Evolutionary conservation across 2,797 vertebrate species (phyloP), one percentile per base, ranked within the genome.

Genomic region (Hemibagrus guttatus): DNA sequence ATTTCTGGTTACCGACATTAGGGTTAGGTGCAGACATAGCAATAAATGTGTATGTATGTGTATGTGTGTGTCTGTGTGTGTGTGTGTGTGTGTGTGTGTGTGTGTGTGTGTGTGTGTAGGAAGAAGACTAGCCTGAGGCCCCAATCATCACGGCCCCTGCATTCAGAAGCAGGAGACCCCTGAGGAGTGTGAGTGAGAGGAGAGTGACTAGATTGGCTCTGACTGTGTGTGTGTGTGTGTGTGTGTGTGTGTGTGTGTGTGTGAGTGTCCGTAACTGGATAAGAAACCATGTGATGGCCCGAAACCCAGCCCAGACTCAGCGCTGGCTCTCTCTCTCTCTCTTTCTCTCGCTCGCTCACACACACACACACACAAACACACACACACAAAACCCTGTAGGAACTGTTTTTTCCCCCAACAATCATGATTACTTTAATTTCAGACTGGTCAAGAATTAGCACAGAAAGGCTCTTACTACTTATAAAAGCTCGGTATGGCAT

Each of bases 141-240:
- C 94, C 92, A 94, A 95, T 95, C 94, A 95, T 95, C 93, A 94
- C 90, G 90, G 94, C 94, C 94, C 92, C 91, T 95, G 95, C 93
- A 89, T 94, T 95, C 91, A 93, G 93, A 93, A 91, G 91, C 93
- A 94, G 92, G 94, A 91, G 87, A 92, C 94, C 93, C 91, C 94
- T 90, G 91, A 95, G 94, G 93, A 91, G 91, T 89, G 89, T 93
- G 94, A 95, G 92, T 92, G 93, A 95, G 93, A 92, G 91, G 89
- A 92, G 91, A 92, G 92, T 95, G 95, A 95, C 90, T 92, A 95
- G 94, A 96, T 96, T 92, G 91, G 92, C 93, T 92, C 93, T 95
- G 95, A 96, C 95, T 94, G 93, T 90, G 91, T 84, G 63, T 93
- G 91, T 93, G 90, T 93, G 93, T 46, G 23, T 75, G 3, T 80